These are phyloP conservation scores for Ricordea florida DNA, from an alignment of 92 coral and sea anemone species.

Conservation along the genomic window DNA sequence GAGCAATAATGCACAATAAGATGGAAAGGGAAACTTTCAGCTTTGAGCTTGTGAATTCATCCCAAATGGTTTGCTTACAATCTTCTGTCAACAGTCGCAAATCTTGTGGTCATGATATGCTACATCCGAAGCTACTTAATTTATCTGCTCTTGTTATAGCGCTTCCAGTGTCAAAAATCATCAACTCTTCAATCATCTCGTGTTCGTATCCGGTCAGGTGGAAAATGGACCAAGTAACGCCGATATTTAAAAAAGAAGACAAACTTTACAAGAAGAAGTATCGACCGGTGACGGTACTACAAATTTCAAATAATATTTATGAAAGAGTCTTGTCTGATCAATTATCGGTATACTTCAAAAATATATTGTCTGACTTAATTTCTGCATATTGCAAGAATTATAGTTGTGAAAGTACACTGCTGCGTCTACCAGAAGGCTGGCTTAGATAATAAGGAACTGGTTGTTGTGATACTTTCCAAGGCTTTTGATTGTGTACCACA, in stretches of 20 bases:
- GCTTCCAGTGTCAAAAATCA: constrained; percentile 18
- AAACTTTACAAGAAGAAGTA: constrained; percentile 23
- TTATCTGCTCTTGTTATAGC: constrained; percentile 34
- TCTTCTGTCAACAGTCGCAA: constrained; percentile 17
- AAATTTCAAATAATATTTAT: constrained; percentile 26
- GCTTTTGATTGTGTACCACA: constrained; percentile 1
- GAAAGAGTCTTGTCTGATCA: constrained; percentile 11
- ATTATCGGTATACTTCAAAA: constrained; percentile 5
- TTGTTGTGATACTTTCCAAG: background rate
- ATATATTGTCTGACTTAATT: constrained; percentile 23
- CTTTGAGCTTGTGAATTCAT: background rate
- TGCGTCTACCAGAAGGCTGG: constrained; percentile 12
- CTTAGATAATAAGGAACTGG: background rate
- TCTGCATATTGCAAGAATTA: constrained; percentile 1
- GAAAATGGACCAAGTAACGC: constrained; percentile 43
- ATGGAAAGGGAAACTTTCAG: background rate
- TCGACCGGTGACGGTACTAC: constrained; percentile 37
- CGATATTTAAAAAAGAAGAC: constrained; percentile 16
- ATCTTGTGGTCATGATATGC: constrained; percentile 20
- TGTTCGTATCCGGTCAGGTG: constrained; percentile 28
- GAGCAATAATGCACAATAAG: background rate
- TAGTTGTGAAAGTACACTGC: constrained; percentile 17
- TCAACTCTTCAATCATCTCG: constrained; percentile 8
- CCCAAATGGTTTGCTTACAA: background rate
- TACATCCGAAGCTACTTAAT: constrained; percentile 11